Evolutionary conservation across 2,113 vertebrate species (phyloP).

Genomic region (Xenopus borealis): DNA sequence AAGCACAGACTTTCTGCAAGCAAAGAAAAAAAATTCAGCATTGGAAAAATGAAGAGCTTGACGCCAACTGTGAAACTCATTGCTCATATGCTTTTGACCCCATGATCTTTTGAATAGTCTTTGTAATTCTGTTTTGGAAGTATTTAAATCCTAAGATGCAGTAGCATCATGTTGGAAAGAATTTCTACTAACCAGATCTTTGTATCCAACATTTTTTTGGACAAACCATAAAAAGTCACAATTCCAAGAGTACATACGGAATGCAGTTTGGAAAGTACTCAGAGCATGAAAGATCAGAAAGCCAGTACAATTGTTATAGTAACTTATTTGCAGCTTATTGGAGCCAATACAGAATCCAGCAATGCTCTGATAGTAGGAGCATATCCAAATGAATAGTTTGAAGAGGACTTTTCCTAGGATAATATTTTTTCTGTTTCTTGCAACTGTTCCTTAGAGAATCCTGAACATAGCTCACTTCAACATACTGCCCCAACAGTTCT

Average conservation of each 20-base stretch:
- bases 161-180: slow-evolving; percentile 44
- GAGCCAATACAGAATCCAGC: no score
- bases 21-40: slow-evolving; percentile 19
- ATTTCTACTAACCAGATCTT: slow-evolving; percentile 26
- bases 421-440: no score
- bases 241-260: not conserved
- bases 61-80: slow-evolving; percentile 40
- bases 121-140: slow-evolving; percentile 26
- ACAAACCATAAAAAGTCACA: slow-evolving; percentile 14
- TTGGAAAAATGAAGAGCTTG: slow-evolving; percentile 20
- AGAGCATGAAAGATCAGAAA: no score
- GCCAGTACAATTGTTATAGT: no score
- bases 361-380: no score
- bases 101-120: slow-evolving; percentile 31
- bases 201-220: slow-evolving; percentile 28
- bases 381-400: no score
- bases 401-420: no score
- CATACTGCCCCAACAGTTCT: no score
- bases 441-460: no score
- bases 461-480: no score
- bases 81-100: slow-evolving; percentile 33
- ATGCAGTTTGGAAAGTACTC: not conserved
- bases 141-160: slow-evolving; percentile 25
- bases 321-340: no score
- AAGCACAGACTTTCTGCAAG: not conserved